These are phyloP conservation scores for Benthosema pterotum DNA, from an alignment of 2,797 vertebrate species.

Conservation along the genomic window DNA sequence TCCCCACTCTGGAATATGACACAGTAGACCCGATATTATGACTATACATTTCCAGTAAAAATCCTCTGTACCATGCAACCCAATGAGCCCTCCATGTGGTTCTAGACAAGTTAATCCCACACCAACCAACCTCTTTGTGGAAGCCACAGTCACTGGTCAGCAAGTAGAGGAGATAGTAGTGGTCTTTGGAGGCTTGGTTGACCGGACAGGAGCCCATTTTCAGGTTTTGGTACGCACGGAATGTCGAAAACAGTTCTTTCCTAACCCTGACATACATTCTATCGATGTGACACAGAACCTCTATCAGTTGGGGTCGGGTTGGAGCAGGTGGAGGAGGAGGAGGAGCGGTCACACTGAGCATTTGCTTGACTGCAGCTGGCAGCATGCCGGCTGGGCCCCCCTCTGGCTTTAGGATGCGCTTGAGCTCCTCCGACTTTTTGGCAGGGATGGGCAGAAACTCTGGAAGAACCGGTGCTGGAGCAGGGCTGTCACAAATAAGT, in stretches of 20 bases:
- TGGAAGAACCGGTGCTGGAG: constrained; percentile 29
- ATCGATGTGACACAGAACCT: constrained; percentile 66
- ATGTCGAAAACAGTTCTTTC: constrained; percentile 43
- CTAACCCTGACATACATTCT: constrained; percentile 63
- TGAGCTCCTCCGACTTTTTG: constrained; percentile 21
- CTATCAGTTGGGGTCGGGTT: background rate
- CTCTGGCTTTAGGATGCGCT: constrained; percentile 57
- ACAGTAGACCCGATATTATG: constrained; percentile 2
- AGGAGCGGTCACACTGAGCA: constrained; percentile 38
- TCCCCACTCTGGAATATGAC: constrained; percentile 50
- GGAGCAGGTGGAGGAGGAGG: fast-evolving
- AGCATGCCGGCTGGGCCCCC: constrained; percentile 27
- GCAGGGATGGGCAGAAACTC: constrained; percentile 30
- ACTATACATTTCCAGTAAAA: no score
- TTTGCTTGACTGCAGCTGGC: constrained; percentile 23
- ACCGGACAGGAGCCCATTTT: constrained; percentile 67
- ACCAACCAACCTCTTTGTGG: constrained; percentile 51
- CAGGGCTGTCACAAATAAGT: background rate
- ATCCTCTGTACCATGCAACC: no score
- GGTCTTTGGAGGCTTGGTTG: constrained; percentile 27
- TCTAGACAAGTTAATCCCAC: no score
- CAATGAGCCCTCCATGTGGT: no score
- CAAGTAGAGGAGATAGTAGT: constrained; percentile 66
- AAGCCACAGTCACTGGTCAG: constrained; percentile 57
- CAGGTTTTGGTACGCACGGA: constrained; percentile 39